Conservation (phyloP, 2,888 invertebrate genomes). For the Phrixothrix hirtus region DNA sequence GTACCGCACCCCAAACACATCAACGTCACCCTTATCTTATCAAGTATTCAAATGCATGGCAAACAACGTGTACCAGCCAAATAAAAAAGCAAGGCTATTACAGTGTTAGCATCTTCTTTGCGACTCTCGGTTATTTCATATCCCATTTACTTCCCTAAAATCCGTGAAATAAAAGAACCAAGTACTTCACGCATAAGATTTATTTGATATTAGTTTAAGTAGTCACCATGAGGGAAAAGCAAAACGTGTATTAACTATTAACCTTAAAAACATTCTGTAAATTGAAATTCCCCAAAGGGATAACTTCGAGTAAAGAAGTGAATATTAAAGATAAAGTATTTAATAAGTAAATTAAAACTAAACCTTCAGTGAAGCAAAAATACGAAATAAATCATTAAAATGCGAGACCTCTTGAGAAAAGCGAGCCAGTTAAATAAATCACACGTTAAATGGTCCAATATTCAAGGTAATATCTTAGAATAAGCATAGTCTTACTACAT, state of each 20-base stretch:
- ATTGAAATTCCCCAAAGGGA: no score
- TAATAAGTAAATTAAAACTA: no score
- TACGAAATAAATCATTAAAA: no score
- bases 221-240: background rate
- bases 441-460: constrained; percentile 43
- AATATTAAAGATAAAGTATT: background rate
- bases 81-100: constrained; percentile 41
- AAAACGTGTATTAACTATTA: no score
- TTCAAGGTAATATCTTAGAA: constrained; percentile 42
- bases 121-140: constrained; percentile 45
- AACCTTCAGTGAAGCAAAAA: background rate
- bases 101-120: constrained; percentile 40
- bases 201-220: constrained; percentile 30
- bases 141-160: constrained; percentile 46
- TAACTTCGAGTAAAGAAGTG: background rate
- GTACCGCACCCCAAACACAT: constrained; percentile 22
- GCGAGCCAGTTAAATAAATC: constrained; percentile 42
- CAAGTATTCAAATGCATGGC: constrained; percentile 42
- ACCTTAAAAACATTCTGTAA: no score
- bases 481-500: constrained; percentile 39
- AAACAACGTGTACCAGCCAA: constrained; percentile 35
- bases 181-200: constrained; percentile 33
- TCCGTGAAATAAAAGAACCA: constrained; percentile 46
- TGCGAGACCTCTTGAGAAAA: no score
- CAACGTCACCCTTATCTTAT: constrained; percentile 40